Conservation (phyloP, 2,888 invertebrate species). For the Hemaris fuciformis region DNA sequence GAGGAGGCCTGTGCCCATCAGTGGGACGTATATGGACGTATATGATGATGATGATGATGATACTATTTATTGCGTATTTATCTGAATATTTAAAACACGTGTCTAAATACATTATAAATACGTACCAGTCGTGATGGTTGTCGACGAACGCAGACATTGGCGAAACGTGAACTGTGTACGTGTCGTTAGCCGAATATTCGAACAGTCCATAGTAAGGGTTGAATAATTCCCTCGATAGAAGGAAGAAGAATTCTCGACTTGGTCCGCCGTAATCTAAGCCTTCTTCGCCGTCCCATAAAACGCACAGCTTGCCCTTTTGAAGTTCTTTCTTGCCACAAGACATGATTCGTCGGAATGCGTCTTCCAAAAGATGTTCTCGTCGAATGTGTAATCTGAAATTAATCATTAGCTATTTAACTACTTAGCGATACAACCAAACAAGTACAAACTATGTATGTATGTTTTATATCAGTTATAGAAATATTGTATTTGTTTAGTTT, state of each 20-base stretch:
- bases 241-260: slow-evolving; percentile 98
- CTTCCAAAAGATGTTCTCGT: slow-evolving; percentile 95
- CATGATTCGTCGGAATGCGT: slow-evolving; percentile 98
- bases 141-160: slow-evolving; percentile 98
- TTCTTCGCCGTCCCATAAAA: slow-evolving; percentile 97
- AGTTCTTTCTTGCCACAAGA: slow-evolving; percentile 96
- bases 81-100: no score
- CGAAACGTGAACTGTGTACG: slow-evolving; percentile 97
- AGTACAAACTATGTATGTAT: no score
- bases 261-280: slow-evolving; percentile 99
- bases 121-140: slow-evolving; percentile 96
- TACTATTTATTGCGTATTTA: no score
- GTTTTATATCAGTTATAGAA: no score
- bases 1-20: no score
- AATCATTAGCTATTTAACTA: not conserved
- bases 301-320: slow-evolving; percentile 96
- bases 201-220: slow-evolving; percentile 99
- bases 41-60: no score
- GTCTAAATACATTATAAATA: no score
- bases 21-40: no score
- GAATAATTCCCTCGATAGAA: slow-evolving; percentile 97
- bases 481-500: no score
- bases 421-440: no score
- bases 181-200: slow-evolving; percentile 98
- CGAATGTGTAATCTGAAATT: slow-evolving; percentile 91